phyloP scores from a whole-genome alignment of 2,888 invertebrate genomes.

The Caenorhabditis sp. region DNA sequence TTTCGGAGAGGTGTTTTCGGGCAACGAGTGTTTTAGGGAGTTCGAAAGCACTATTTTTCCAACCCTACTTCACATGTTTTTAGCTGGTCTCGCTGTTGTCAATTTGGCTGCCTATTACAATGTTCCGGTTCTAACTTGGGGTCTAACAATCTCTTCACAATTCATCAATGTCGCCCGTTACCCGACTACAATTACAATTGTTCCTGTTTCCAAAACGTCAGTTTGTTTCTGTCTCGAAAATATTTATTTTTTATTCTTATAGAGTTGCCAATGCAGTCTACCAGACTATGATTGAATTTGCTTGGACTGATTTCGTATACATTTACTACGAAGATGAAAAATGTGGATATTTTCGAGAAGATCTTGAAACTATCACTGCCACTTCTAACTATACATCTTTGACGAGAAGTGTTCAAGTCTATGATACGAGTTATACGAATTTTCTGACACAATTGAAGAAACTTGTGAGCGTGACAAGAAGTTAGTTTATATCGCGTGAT shows the following conservation, averaged over 20 bases:
- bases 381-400: constrained; percentile 29
- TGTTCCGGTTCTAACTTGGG: constrained; percentile 46
- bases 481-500: constrained; percentile 7
- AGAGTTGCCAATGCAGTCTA: constrained; percentile 52
- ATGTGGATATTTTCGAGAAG: constrained; percentile 48
- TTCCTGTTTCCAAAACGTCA: constrained; percentile 43
- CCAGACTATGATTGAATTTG: constrained; percentile 49
- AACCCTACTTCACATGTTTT: too few species aligned
- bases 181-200: constrained; percentile 38
- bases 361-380: constrained; percentile 33
- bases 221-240: not conserved
- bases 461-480: constrained; percentile 30
- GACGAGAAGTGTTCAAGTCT: constrained; percentile 21
- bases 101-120: constrained; percentile 48
- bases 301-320: constrained; percentile 56
- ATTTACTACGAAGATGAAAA: constrained; percentile 51
- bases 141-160: constrained; percentile 38
- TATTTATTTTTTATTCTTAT: too few species aligned
- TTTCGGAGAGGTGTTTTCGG: too few species aligned
- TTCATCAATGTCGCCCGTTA: constrained; percentile 35
- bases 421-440: constrained; percentile 28
- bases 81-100: constrained; percentile 37
- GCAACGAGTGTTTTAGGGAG: too few species aligned
- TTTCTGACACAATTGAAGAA: constrained; percentile 25
- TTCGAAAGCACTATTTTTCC: too few species aligned